These are phyloP conservation scores for Actinostola sp. DNA, from an alignment of 92 coral and sea anemone species.

Conservation along the genomic window DNA sequence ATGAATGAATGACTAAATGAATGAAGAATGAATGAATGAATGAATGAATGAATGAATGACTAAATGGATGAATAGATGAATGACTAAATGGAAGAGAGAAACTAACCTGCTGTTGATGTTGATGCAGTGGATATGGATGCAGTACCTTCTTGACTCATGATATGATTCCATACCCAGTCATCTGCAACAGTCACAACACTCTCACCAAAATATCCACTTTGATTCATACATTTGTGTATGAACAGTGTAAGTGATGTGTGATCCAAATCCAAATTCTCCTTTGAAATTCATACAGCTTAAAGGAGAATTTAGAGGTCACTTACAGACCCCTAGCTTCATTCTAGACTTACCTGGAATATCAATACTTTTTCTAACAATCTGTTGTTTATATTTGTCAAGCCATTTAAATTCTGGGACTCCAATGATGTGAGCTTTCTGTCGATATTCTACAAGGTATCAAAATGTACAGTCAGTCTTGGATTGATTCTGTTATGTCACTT, in stretches of 20 bases:
- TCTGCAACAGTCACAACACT: constrained; percentile 16
- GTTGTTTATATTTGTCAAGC: constrained; percentile 81
- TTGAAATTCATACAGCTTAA: not conserved
- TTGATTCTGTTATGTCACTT: not conserved
- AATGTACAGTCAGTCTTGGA: not conserved
- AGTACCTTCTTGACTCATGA: constrained; percentile 23
- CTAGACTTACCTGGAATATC: constrained; percentile 44
- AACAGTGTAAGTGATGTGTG: not conserved
- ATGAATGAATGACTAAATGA: not conserved
- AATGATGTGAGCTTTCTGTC: constrained; percentile 73
- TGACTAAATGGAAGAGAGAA: not conserved
- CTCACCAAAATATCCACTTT: not conserved
- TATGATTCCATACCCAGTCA: constrained; percentile 65
- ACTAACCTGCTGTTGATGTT: constrained; percentile 9
- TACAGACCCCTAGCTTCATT: not conserved
- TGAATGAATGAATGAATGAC: not conserved
- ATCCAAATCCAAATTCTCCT: not conserved
- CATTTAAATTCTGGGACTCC: constrained; percentile 92
- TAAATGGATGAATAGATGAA: not conserved
- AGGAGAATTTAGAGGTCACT: not conserved
- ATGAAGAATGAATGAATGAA: too few relatives aligned
- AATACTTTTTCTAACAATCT: constrained; percentile 59
- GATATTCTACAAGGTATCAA: constrained; percentile 50
- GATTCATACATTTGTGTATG: not conserved
- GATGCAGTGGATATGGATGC: not conserved